phyloP scores from a whole-genome alignment of 2,888 invertebrate genomes.

The Cantharis rufa region DNA sequence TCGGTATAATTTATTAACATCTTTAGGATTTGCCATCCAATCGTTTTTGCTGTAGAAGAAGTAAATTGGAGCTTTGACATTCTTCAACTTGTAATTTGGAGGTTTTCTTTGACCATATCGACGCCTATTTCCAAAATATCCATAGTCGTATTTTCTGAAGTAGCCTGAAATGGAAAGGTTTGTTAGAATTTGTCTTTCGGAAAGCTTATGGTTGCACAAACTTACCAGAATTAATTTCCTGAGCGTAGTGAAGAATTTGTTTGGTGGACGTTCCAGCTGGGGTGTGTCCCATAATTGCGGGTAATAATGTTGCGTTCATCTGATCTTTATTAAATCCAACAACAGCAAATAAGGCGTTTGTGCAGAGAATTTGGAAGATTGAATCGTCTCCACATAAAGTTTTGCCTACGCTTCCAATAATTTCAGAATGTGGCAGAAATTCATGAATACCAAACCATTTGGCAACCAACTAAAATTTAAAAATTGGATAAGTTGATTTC shows the following conservation, averaged over 20 bases:
- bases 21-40: conserved; percentile 51
- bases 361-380: conserved; percentile 40
- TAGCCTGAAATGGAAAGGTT: neutral
- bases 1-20: conserved; percentile 1
- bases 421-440: conserved; percentile 63
- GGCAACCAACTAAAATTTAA: neutral
- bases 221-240: conserved; percentile 59
- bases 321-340: conserved; percentile 47
- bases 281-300: conserved; percentile 41
- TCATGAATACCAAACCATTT: conserved; percentile 57
- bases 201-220: neutral
- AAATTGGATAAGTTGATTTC: neutral
- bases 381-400: conserved; percentile 52
- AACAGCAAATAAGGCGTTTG: conserved; percentile 44
- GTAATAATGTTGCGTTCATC: conserved; percentile 46
- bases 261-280: conserved; percentile 60
- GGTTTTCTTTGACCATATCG: conserved; percentile 44
- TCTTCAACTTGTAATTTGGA: conserved; percentile 51
- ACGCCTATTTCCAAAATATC: conserved; percentile 7
- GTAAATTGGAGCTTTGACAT: conserved; percentile 50
- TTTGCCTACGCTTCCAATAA: conserved; percentile 59
- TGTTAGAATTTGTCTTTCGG: neutral
- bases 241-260: conserved; percentile 74
- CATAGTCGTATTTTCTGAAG: conserved; percentile 25
- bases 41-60: conserved; percentile 56